phyloP scores from a whole-genome alignment of 53 echinoderm and acorn worm species.

The Astropecten irregularis region DNA sequence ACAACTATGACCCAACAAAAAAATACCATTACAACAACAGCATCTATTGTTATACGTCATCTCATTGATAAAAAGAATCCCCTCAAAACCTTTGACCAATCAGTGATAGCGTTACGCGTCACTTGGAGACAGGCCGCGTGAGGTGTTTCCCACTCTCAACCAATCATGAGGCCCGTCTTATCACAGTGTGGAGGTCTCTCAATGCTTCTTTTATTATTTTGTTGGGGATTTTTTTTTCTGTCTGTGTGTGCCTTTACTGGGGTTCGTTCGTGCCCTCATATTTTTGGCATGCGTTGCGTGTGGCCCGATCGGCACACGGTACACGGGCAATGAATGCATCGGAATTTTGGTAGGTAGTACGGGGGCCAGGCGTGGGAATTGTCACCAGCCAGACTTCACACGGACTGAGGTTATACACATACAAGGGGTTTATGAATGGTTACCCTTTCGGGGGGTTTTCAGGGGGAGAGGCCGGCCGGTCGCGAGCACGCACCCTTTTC shows the following conservation, averaged over 20 bases:
- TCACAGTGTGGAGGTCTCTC: not conserved
- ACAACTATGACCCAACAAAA: conserved; percentile 18
- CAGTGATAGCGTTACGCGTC: not conserved
- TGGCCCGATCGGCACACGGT: conserved; percentile 26
- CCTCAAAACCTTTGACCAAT: conserved; percentile 35
- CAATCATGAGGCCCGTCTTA: conserved; percentile 19
- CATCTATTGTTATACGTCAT: not conserved
- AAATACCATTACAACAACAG: conserved; percentile 15
- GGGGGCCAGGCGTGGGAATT: conserved; percentile 46
- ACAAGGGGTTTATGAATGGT: conserved; percentile 9
- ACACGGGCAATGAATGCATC: conserved; percentile 43
- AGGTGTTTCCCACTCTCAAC: conserved; percentile 11
- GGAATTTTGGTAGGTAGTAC: conserved; percentile 37
- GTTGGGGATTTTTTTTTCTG: no score
- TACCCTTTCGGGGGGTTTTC: conserved; percentile 46
- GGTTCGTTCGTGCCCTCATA: not conserved
- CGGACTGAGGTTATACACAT: conserved; percentile 35
- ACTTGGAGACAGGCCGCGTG: conserved; percentile 41
- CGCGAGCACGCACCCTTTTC: conserved; percentile 39
- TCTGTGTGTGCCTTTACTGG: no score
- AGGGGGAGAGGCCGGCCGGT: conserved; percentile 38
- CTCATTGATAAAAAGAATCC: conserved; percentile 22
- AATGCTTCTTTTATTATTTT: not conserved
- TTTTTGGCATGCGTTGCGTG: conserved; percentile 47
- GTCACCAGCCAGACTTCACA: conserved; percentile 43